Base-by-base conservation (phyloP, 1,140 invertebrate genomes). In the Diorhabda sublineata region DNA sequence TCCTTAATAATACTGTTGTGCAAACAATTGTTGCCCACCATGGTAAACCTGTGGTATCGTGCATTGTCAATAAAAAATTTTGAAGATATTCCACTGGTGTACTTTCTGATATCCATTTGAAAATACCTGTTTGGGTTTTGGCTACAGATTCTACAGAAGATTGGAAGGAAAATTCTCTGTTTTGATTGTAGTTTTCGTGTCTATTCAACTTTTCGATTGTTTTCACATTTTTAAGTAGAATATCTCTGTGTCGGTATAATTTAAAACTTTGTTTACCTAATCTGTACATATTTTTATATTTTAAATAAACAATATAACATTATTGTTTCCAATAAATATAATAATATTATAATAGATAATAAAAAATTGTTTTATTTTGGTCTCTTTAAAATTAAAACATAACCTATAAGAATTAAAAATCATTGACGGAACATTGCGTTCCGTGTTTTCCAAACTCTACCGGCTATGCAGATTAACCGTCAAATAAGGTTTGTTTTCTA, bases 11-110 rank as follows among this genome's bases (percentile, higher is more conserved):
- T 64, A 92, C 76, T 5, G 93, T 93, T 6, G 89, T 85, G 2
- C 91, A 69, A 3, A 92, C 76, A 68, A 96, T 92, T 9, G 89
- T 87, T 2, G 86, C 85, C 91, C 93, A 95, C 94, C 94, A 96
- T 58, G 92, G 90, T 41, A 95, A 78, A 4, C 91, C 91, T 4
- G 87, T 87, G 4, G 77, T 75, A 67, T 89, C 86, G 81, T 96
- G 93, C 45, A 93, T 79, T 66, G 82, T 79, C 58, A 90, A 74
- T 42, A 94, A 77, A 42, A 83, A 83, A 67, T 90, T 84, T 82
- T 93, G 90, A 58, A 87, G 81, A 68, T 83, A 83, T 72, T 83
- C 84, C 26, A 93, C 90, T 6, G 87, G 83, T 65, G 82, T 81
- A 78, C 89, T 90, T 72, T 89, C 88, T 2, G 90, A 89, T 64